Evolutionary conservation across 2,797 vertebrate species (phyloP), one percentile per base, ranked within the genome.

Genomic region (Epinephelus coioides): DNA sequence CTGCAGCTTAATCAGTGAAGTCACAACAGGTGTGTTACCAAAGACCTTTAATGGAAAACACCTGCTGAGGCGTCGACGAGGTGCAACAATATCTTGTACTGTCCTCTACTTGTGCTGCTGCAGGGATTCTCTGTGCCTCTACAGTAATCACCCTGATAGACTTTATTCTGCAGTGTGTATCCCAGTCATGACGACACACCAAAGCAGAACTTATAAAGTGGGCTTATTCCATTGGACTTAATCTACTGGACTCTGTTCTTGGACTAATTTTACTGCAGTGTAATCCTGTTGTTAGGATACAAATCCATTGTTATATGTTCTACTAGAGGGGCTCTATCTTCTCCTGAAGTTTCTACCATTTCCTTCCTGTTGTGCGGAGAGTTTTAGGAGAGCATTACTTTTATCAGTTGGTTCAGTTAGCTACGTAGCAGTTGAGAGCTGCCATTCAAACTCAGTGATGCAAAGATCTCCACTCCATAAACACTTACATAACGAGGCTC

Each of bases 11-110:
- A 61, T 55, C 54, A 34, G 47, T 43, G n/a, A 25, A 8, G 17
- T 54, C 34, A 54, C 60, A 44, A 64, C 73, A 71, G 61, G 47
- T 64, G 65, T 46, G 59, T 53, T 38, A 18, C 50, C n/a, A 27
- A 30, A 66, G 27, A 59, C 40, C 27, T 64, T 13, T 23, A 38
- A 75, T 76, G 56, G 15, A 55, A 66, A 71, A 62, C 55, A 75
- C 49, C 70, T 46, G 70, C 60, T 54, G 75, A 23, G 60, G 10
- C 47, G 46, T 34, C 23, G 1, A 46, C 7, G 51, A 56, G 43
- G 21, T 5, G 23, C 60, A 25, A 54, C 60, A 21, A 38, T 12
- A 46, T 25, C 49, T 63, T 46, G 47, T 19, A 38, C 64, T 53
- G 14, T 5, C 11, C 44, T 19, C 51, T 66, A 3, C 8, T 2